phyloP scores from a whole-genome alignment of 2,888 invertebrate species.

The Lapara coniferarum region DNA sequence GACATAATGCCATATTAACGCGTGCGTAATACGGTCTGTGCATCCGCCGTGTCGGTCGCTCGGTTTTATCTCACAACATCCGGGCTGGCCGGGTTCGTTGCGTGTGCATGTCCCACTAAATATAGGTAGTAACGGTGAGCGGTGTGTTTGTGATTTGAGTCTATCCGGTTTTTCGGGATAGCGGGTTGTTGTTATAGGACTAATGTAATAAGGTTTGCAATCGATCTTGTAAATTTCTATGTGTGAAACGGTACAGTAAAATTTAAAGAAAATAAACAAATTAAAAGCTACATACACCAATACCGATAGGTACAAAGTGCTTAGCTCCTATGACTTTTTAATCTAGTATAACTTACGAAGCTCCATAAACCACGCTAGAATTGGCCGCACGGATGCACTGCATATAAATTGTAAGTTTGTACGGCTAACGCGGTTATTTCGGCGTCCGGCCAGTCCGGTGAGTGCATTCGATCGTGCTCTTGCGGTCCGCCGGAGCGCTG shows the following conservation, averaged over 20 bases:
- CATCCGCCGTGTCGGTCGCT: constrained; percentile 41
- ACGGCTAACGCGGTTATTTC: constrained; percentile 25
- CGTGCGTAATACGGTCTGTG: constrained; percentile 27
- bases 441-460: constrained; percentile 26
- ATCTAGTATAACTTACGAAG: too few relatives aligned
- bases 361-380: not conserved
- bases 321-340: too few relatives aligned
- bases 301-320: too few relatives aligned
- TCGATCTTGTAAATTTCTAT: not conserved
- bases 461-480: constrained; percentile 34
- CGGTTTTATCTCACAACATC: constrained; percentile 45
- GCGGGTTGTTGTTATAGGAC: not conserved
- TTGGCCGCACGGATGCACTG: not conserved
- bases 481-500: constrained; percentile 37
- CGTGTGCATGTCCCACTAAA: not conserved
- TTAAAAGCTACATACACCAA: too few relatives aligned
- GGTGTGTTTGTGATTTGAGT: not conserved
- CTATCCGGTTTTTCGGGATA: not conserved
- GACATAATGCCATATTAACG: not conserved
- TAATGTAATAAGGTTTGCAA: not conserved
- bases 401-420: constrained; percentile 11
- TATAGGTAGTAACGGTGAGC: not conserved
- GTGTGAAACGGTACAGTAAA: too few relatives aligned
- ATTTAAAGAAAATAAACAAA: too few relatives aligned
- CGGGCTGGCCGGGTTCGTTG: constrained; percentile 26